Evolutionary conservation across 2,113 vertebrate species (phyloP), one percentile per base, ranked within the genome.

Genomic region (Diphyllodes magnificus): DNA sequence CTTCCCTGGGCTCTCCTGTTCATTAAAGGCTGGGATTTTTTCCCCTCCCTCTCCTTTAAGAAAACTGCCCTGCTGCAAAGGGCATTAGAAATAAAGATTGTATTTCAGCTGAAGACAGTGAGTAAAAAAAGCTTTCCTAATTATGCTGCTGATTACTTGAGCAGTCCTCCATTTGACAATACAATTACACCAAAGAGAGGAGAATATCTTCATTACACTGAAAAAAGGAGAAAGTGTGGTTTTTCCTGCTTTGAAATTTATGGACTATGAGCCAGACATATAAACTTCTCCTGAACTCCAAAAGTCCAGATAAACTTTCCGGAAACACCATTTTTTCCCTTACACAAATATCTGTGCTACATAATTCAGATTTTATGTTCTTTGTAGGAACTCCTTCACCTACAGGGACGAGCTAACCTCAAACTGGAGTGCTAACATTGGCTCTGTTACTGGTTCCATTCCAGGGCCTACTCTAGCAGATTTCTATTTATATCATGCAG

Each of bases 141-240:
- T 98, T 97, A 98, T 0, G 0, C 85, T 79, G 78, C 91, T 97
- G 97, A 98, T 98, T 97, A 97, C 89, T 97, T 96, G 60, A 96
- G 82, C 92, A 95, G 93, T 79, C 89, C 94, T 97, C 84, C 72
- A 84, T 96, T 94, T 97, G 95, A 97, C 97, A 96, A 93, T 51
- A 90, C 92, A 97, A 96, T 97, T 97, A 96, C 25, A 87, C 64
- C 40, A 91, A 90, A 91, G 75, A 94, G 78, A 82, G 76, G 69
- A 80, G 93, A 96, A 96, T 90, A 92, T 97, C 95, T 97, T 97
- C 92, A 96, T 97, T 97, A 88, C 66, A 17, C 51, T 37, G 77
- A 70, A 85, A 90, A 93, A 84, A 78, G 25, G 35, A 90, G 37
- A 89, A 82, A 86, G 31, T 7, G 18, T 30, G 42, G 2, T 4